A percentile compares a stretch with the other conserved stretches of the same genome.
Conservation (phyloP, 1,140 invertebrate genomes). For the Aphis gossypii region DNA sequence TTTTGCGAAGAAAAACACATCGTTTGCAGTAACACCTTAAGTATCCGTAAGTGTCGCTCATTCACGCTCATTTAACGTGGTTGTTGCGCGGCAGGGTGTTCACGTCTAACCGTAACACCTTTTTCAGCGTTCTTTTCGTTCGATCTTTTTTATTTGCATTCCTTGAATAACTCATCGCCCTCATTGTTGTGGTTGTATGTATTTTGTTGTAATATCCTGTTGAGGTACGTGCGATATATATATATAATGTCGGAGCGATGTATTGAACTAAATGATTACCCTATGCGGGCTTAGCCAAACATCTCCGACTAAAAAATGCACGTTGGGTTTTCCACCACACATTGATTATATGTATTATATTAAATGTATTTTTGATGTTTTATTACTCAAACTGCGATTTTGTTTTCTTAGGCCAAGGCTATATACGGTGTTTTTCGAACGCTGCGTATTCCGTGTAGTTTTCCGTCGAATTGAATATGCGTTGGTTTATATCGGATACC, state of each 20-base stretch:
- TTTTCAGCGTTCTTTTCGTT: not conserved
- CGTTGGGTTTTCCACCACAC: not conserved
- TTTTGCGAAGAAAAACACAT: not conserved
- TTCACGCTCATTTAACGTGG: not conserved
- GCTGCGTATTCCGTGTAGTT: too few relatives aligned
- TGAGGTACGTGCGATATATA: not conserved
- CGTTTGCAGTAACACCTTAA: not conserved
- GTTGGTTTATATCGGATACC: too few relatives aligned
- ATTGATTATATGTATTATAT: too few relatives aligned
- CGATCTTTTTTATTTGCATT: not conserved
- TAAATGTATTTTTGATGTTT: not conserved
- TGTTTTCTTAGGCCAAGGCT: too few relatives aligned
- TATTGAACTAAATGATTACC: not conserved
- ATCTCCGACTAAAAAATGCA: not conserved
- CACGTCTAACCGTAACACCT: not conserved
- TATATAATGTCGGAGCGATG: not conserved
- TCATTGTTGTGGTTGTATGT: not conserved
- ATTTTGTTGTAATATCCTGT: not conserved
- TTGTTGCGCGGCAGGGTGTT: not conserved
- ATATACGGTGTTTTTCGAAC: too few relatives aligned
- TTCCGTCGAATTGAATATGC: too few relatives aligned
- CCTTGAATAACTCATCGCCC: not conserved
- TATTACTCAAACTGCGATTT: not conserved
- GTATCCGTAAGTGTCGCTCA: not conserved
- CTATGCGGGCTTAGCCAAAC: not conserved